Base-by-base conservation (phyloP, 2,113 vertebrate genomes). In the Sylvicapra grimmia region DNA sequence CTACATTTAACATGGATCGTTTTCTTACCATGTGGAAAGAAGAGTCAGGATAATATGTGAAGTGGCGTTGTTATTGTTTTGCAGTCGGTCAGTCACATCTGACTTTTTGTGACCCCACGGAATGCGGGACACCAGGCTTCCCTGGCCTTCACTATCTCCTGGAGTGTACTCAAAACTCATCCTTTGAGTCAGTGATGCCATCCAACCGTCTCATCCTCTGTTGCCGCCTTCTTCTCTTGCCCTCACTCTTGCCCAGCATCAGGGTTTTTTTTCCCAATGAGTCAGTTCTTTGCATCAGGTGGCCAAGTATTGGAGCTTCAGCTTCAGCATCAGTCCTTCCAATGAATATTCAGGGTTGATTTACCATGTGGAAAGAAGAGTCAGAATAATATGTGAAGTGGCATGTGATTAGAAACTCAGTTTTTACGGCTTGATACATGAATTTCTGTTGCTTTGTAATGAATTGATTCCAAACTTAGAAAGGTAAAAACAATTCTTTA, bases 1-100 rank as follows among this genome's bases (percentile, higher is more conserved):
- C 18, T 75, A 21, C 2, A 51, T 86, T 91, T 93, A 84, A 44
- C 12, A 13, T 65, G 49, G 12, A 40, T 94, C 4, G 16, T 95
- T 96, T 95, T 94, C 54, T 96, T 94, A 84, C 54, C 33, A 72
- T 10, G n/a, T 68, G 47, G 77, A 86, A 92, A 93, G 82, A 36
- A 40, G 63, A 91, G 53, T 94, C 56, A 94, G 47, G 90, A 90
- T 19, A 86, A 86, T 75, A 58, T 83, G 40, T 29, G 16, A 87
- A 58, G 23, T 44, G 31, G 23, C 1, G 2, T 10, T 25, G 72
- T 2, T 23, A 21, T 1, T 75, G 36, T 44, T 72, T 72, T 23
- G 6, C 72, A 27, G 40, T 27, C 0, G 36, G 36, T 44, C 40
- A 14, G 1, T 44, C 72, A 25, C 7, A 36, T 77, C 72, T 14